Percentiles rank a stretch among this genome's conserved stretches.
phyloP scores from a whole-genome alignment of 2,797 vertebrate genomes.

The Eulemur albifrons region DNA sequence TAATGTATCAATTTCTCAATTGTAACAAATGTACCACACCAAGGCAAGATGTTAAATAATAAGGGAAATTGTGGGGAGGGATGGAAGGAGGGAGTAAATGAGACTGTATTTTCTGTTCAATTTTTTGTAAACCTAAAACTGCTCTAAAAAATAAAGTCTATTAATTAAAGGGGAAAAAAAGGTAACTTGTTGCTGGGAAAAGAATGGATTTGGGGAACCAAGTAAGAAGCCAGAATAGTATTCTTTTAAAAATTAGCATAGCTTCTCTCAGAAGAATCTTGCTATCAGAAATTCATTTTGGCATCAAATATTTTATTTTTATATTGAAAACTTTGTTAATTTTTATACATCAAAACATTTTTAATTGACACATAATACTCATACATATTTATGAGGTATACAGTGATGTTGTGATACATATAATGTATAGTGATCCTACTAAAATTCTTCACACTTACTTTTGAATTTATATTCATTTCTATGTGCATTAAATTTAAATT shows the following conservation, averaged over 20 bases:
- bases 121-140: slow-evolving; percentile 6
- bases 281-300: neutral
- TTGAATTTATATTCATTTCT: slow-evolving; percentile 26
- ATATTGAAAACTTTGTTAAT: neutral
- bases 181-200: neutral
- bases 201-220: neutral
- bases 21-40: neutral
- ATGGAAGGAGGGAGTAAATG: too few species aligned
- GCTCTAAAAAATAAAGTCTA: neutral
- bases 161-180: neutral
- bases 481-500: slow-evolving; percentile 1
- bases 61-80: neutral
- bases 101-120: neutral
- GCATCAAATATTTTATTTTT: neutral
- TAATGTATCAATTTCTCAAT: neutral
- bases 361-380: neutral
- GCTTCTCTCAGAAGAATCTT: slow-evolving; percentile 19
- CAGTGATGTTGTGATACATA: neutral
- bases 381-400: neutral
- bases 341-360: neutral
- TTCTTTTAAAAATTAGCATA: slow-evolving; percentile 18
- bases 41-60: neutral
- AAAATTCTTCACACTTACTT: slow-evolving; percentile 15
- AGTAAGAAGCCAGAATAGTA: neutral
- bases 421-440: neutral